Conservation (phyloP, 92 coral and sea anemone species). For the Pocillopora grandis region DNA sequence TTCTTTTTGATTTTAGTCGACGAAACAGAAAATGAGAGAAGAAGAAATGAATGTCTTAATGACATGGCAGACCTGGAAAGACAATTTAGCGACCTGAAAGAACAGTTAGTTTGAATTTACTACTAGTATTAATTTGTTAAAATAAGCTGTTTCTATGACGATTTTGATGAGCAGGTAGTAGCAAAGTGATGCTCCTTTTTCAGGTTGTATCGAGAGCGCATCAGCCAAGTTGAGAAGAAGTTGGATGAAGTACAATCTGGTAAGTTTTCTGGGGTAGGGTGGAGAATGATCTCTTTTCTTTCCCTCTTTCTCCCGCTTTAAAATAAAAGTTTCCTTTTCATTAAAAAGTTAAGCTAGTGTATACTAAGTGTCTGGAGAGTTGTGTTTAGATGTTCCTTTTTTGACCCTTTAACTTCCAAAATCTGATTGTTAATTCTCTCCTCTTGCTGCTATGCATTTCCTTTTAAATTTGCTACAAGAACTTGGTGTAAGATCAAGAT, state of each 20-base stretch:
- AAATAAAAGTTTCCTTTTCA: no score
- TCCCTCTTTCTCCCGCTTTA: no score
- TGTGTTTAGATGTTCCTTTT: no score
- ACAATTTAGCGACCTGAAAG: slow-evolving; percentile 93
- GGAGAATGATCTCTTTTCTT: neutral
- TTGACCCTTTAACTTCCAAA: no score
- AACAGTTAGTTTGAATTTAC: slow-evolving; percentile 61
- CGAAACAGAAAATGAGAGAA: slow-evolving; percentile 92
- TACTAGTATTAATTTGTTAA: neutral
- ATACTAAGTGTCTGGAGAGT: no score
- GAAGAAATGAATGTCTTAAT: slow-evolving; percentile 87
- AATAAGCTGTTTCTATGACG: neutral
- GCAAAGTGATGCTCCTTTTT: neutral
- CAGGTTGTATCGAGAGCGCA: slow-evolving; percentile 89
- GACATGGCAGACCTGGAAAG: slow-evolving; percentile 98
- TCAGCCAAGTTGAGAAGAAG: slow-evolving; percentile 93
- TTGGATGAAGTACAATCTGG: slow-evolving; percentile 87
- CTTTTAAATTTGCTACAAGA: no score
- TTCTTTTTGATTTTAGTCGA: slow-evolving; percentile 65
- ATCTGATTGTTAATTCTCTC: no score
- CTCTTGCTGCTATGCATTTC: no score
- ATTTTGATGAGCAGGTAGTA: neutral
- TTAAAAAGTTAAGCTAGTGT: no score
- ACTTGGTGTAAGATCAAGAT: no score
- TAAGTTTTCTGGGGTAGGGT: slow-evolving; percentile 17